These are phyloP conservation scores for Alsophila aescularia DNA, from an alignment of 2,888 invertebrate species.

Conservation along the genomic window DNA sequence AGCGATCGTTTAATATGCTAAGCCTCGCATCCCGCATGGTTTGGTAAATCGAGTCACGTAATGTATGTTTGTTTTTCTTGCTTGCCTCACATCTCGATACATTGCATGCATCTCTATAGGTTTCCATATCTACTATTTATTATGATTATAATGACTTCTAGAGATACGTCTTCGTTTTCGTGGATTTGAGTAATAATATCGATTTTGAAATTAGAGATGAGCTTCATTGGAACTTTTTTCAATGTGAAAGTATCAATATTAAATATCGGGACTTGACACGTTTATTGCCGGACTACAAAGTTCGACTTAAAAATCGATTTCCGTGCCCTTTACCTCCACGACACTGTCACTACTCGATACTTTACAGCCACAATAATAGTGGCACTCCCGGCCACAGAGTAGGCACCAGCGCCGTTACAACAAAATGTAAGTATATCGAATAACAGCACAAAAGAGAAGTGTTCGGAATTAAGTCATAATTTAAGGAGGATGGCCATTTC, in stretches of 20 bases:
- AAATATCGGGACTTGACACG: slow-evolving; percentile 14
- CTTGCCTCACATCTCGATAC: slow-evolving; percentile 61
- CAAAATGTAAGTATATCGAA: slow-evolving; percentile 53
- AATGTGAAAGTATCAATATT: slow-evolving; percentile 11
- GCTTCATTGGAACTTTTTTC: slow-evolving; percentile 1
- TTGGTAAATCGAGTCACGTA: slow-evolving; percentile 83
- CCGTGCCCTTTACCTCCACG: slow-evolving; percentile 14
- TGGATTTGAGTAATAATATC: slow-evolving; percentile 57
- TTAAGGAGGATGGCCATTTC: slow-evolving; percentile 73
- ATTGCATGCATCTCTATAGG: slow-evolving; percentile 57
- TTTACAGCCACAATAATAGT: slow-evolving; percentile 43
- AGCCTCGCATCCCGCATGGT: slow-evolving; percentile 76
- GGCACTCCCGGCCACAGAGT: slow-evolving; percentile 52
- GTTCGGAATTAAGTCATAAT: slow-evolving; percentile 80
- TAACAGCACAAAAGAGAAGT: slow-evolving; percentile 66
- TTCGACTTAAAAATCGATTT: slow-evolving; percentile 15
- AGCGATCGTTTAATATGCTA: slow-evolving; percentile 67
- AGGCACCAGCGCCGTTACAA: slow-evolving; percentile 63
- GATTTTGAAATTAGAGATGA: slow-evolving; percentile 3
- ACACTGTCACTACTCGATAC: slow-evolving; percentile 28
- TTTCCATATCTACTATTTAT: slow-evolving; percentile 69
- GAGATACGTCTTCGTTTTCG: slow-evolving; percentile 60
- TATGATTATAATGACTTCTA: slow-evolving; percentile 69
- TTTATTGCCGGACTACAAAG: slow-evolving; percentile 13
- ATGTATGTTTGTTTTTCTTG: slow-evolving; percentile 68